phyloP scores from a whole-genome alignment of 2,113 vertebrate species.

The Festucalex cinctus region DNA sequence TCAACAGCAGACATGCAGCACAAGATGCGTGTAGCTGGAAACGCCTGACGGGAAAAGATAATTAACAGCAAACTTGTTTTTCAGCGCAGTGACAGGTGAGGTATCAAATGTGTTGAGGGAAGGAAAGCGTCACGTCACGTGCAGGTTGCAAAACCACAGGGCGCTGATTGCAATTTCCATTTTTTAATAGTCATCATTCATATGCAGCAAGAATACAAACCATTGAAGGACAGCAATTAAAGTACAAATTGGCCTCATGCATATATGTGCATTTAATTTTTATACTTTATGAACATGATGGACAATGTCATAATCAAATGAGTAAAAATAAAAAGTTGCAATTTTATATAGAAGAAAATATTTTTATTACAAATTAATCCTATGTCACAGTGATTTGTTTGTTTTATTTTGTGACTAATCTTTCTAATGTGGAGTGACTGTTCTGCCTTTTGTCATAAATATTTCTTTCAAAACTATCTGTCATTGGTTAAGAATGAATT shows the following conservation, averaged over 20 bases:
- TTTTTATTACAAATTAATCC: too few species aligned
- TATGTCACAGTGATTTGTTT: too few species aligned
- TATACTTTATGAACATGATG: neutral
- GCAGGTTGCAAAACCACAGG: neutral
- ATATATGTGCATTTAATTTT: neutral
- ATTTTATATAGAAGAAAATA: neutral
- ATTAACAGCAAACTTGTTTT: conserved; percentile 55
- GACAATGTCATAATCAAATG: neutral
- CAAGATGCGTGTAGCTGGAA: neutral
- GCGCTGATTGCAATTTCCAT: conserved; percentile 6
- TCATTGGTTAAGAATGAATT: too few species aligned
- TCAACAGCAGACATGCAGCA: conserved; percentile 46
- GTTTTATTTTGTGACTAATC: too few species aligned
- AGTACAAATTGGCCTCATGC: neutral
- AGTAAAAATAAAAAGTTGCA: neutral
- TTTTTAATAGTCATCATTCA: conserved; percentile 52
- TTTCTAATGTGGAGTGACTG: too few species aligned
- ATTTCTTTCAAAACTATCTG: too few species aligned
- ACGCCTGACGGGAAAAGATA: conserved; percentile 32
- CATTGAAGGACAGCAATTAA: conserved; percentile 67
- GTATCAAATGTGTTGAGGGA: conserved; percentile 32
- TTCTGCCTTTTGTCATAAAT: too few species aligned
- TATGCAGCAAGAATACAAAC: conserved; percentile 43
- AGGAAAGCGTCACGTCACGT: conserved; percentile 2
- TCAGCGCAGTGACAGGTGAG: conserved; percentile 41